Evolutionary conservation across 2,888 invertebrate species (phyloP), one percentile per base, ranked within the genome.

Genomic region (Chaetoderma sp.): DNA sequence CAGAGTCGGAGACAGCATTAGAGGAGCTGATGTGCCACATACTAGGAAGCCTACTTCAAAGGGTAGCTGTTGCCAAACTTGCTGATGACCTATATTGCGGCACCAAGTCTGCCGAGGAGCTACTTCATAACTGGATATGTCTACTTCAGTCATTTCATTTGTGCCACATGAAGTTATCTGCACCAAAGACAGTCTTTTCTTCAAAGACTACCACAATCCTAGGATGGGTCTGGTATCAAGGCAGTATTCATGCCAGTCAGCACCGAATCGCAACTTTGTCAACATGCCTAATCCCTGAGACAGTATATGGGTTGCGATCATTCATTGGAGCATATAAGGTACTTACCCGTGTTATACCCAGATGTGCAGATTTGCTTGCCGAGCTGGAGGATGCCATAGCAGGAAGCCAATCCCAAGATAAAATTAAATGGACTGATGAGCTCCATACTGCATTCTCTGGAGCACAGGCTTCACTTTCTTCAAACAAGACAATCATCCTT

Each of bases 281-380:
- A 4, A 32, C 54, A 10, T 70, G 67, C 27, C 33, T 47, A 13
- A 60, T 49, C 8, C 72, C 68, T 10, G 39, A 50, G n/a, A 66
- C 59, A 1, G 63, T 60, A 33, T 55, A n/a, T 56, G 70, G 60
- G 16, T 28, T 63, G 5, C 57, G 57, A 55, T 50, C 23, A 13
- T 72, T 65, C 49, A 68, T 71, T 25, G 71, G 71, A n/a, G 72
- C 67, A 8, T 69, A 70, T 47, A 71, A 70, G 57, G 64, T 71
- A 2, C 54, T 72, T 2, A 32, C 52, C 1, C 54, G 70, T 10
- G 71, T 72, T 6, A 21, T 72, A 4, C 61, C 60, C 4, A 30
- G 57, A 16, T 54, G 65, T 42, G 64, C 72, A 6, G 18, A 33
- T 4, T 23, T 62, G 4, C 16, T 71, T 1, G 27, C 57, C 6